Base-by-base conservation (phyloP, 2,113 vertebrate species). In the Aptenodytes patagonicus region DNA sequence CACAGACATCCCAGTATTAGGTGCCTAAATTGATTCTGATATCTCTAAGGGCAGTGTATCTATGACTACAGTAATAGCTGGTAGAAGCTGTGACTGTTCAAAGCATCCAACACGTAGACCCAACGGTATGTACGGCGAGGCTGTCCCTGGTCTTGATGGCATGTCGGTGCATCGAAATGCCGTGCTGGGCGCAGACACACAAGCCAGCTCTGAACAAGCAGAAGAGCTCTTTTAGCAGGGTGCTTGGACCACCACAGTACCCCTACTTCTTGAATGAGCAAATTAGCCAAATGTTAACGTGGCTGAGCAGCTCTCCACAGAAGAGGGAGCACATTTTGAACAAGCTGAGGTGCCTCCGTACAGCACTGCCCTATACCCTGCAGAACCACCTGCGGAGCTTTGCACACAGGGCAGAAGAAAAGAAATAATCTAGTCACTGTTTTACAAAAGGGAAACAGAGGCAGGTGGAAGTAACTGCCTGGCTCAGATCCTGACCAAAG, bases 281-380 rank as follows among this genome's bases (percentile, higher is more conserved):
- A 26, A 68, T 49, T 2, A 87, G 13, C 31, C 57, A 13, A 1
- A 3, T 5, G 34, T 3, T n/a, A 0, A 9, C 0, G 0, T 1
- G 49, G 77, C 31, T 13, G 57, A 32, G 81, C 42, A 12, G 57
- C 57, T 77, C 47, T 72, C 57, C 3, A 0, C 10, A 10, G 68
- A 31, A 14, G 26, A 16, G 22, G 46, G 36, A 68, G 20, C 16
- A 6, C 7, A 0, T 4, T 32, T 6, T 7, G 82, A 36, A 2
- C 4, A 12, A 7, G 22, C 71, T 2, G 26, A 20, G 73, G 24
- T 3, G 18, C 13, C 25, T 29, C 75, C 6, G 2, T 10, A 6
- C 66, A 12, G 40, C 47, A 0, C 40, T 19, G 61, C 61, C 18
- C 55, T 7, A 1, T 7, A 4, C 60, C 55, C 79, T n/a, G 69